A percentile compares a stretch with the other conserved stretches of the same genome.
Conservation (phyloP, 2,888 invertebrate species). For the Cephonodes hylas region DNA sequence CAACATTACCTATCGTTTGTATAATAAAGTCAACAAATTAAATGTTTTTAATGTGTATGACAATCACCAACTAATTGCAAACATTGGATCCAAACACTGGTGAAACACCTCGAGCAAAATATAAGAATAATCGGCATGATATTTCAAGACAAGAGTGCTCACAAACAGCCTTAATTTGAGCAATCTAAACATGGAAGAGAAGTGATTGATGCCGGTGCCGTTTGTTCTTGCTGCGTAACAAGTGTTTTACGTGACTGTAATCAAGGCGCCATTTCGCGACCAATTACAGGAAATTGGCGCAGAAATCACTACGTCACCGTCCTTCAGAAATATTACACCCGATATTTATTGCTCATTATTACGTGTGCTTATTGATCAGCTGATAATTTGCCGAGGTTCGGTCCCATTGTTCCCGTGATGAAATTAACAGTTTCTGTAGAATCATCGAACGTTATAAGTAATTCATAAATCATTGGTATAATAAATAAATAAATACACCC, state of each 20-base stretch:
- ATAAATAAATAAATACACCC: no score
- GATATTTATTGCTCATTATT: not conserved
- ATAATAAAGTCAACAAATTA: no score
- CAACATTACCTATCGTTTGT: no score
- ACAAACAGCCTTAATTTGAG: slow-evolving; percentile 63
- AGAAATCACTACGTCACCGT: slow-evolving; percentile 38
- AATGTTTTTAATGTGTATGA: no score
- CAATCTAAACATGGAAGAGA: slow-evolving; percentile 65
- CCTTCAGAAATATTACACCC: slow-evolving; percentile 11
- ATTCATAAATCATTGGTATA: no score
- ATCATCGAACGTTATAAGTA: no score
- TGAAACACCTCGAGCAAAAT: slow-evolving; percentile 23
- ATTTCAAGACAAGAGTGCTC: slow-evolving; percentile 54
- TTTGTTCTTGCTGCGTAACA: slow-evolving; percentile 50
- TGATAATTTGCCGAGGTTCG: not conserved
- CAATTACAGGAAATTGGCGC: slow-evolving; percentile 52
- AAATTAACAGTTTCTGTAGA: no score
- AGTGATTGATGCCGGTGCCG: slow-evolving; percentile 56
- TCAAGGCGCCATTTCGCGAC: slow-evolving; percentile 48
- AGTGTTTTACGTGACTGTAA: slow-evolving; percentile 71
- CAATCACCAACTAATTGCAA: not conserved
- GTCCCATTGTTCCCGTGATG: no score
- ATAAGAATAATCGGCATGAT: slow-evolving; percentile 67
- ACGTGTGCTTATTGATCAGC: not conserved
- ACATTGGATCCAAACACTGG: not conserved